Conservation (phyloP, 2,797 vertebrate genomes). For the Muscicapa striata region DNA sequence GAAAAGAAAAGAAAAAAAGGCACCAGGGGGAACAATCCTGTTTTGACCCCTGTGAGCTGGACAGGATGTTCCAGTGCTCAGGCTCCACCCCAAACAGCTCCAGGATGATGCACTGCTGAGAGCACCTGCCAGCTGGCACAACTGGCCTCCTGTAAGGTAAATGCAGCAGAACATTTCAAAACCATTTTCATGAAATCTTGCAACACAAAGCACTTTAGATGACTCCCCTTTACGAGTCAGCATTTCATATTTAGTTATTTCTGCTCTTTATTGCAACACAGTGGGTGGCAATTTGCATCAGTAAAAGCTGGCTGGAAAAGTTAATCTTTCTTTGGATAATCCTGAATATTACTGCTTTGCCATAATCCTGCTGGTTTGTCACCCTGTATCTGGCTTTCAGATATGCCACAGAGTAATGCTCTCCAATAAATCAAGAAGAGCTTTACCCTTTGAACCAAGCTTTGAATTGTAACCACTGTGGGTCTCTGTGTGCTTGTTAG, state of each 20-base stretch:
- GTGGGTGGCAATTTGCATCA: neutral
- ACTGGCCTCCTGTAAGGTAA: neutral
- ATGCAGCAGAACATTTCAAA: conserved; percentile 28
- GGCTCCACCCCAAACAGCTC: neutral
- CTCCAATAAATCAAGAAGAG: neutral
- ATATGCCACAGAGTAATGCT: neutral
- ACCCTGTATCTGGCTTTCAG: neutral
- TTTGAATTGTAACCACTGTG: neutral
- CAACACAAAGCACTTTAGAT: conserved; percentile 28
- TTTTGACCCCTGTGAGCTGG: rapidly evolving
- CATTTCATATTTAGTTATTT: conserved; percentile 5
- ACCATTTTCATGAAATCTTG: conserved; percentile 11
- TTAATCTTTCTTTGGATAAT: conserved; percentile 38
- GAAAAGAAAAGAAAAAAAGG: neutral
- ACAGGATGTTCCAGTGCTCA: neutral
- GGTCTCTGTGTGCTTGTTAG: neutral
- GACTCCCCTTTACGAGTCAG: neutral
- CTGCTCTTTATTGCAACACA: conserved; percentile 21
- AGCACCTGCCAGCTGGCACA: conserved; percentile 29
- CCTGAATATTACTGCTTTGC: neutral
- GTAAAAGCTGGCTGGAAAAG: conserved; percentile 20
- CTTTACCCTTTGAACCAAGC: neutral
- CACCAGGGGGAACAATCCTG: neutral
- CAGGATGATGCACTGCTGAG: neutral
- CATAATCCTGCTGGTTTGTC: neutral